These are phyloP conservation scores for Octodonta nipae DNA, from an alignment of 2,888 invertebrate species.

Conservation along the genomic window DNA sequence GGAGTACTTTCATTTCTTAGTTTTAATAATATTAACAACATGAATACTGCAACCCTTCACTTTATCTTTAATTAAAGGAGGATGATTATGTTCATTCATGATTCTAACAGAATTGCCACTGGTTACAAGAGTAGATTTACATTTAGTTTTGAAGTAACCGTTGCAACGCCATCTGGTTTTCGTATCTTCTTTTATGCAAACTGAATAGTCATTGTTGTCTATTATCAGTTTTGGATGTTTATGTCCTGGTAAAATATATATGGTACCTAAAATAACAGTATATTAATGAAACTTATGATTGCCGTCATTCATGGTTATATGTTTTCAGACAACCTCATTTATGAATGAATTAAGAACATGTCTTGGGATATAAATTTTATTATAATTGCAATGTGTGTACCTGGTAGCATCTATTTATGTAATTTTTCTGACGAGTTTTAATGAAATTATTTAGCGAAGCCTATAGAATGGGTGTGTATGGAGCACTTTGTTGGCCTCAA, in stretches of 20 bases:
- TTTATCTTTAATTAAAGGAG: slow-evolving; percentile 11
- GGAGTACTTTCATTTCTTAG: too few relatives aligned
- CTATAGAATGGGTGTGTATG: too few relatives aligned
- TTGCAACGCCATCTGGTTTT: slow-evolving; percentile 25
- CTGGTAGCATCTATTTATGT: too few relatives aligned
- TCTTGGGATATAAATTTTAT: too few relatives aligned
- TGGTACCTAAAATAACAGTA: slow-evolving; percentile 17
- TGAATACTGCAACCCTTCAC: slow-evolving; percentile 10
- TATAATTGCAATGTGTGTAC: too few relatives aligned
- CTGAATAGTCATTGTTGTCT: slow-evolving; percentile 18
- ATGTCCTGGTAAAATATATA: slow-evolving; percentile 15
- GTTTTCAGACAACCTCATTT: too few relatives aligned
- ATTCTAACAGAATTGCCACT: slow-evolving; percentile 16
- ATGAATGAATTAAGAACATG: too few relatives aligned
- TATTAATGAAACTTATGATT: too few relatives aligned
- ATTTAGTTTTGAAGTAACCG: slow-evolving; percentile 18
- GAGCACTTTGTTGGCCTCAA: too few relatives aligned
- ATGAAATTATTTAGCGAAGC: too few relatives aligned
- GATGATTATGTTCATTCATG: slow-evolving; percentile 19
- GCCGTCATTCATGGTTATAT: too few relatives aligned
- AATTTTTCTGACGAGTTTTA: too few relatives aligned
- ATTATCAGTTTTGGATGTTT: slow-evolving; percentile 21
- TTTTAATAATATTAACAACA: slow-evolving; percentile 13
- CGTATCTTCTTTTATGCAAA: slow-evolving; percentile 15
- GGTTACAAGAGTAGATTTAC: slow-evolving; percentile 16